Evolutionary conservation across 2,797 vertebrate genomes (phyloP), one percentile per base, ranked within the genome.

Genomic region (Neopelma chrysocephalum): DNA sequence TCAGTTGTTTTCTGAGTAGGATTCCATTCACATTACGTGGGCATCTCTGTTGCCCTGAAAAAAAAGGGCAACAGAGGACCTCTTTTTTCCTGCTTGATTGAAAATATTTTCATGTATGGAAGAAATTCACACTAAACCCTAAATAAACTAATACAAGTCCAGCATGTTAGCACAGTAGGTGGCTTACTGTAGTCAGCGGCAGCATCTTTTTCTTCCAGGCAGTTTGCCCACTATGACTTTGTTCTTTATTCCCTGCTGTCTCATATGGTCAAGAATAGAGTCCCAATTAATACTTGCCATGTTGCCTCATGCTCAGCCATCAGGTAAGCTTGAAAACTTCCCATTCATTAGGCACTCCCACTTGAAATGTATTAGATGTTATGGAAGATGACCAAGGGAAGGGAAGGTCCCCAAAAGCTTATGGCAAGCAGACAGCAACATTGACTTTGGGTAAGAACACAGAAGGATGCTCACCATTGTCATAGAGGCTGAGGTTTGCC

Each of bases 221-320:
- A 88, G 45, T 86, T 95, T 3, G 6, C 61, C 86, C 11, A 5
- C 56, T 64, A 22, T 70, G 78, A 66, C 78, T 92, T 95, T 82
- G 53, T 89, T 96, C 81, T 87, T 95, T 87, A 48, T 85, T 94
- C 84, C 69, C 78, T 83, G 61, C 76, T 79, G 84, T 78, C 61
- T 87, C 13, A 2, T 70, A 64, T 42, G 25, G 4, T 81, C 66
- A 76, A 54, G 69, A 90, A 88, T 32, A 81, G 71, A 75, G 27
- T 86, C 21, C 20, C n/a, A 69, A 78, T 86, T 93, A 90, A 66
- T 91, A 72, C 69, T 93, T 93, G 47, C 38, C 14, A 4, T 48
- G 16, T 71, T 83, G 53, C 14, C 40, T 91, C 68, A 78, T 36
- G 61, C n/a, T 78, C 68, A 82, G 53, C 25, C 56, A 60, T 60